Conservation (phyloP, 2,888 invertebrate genomes). For the Lochmaea capreae region DNA sequence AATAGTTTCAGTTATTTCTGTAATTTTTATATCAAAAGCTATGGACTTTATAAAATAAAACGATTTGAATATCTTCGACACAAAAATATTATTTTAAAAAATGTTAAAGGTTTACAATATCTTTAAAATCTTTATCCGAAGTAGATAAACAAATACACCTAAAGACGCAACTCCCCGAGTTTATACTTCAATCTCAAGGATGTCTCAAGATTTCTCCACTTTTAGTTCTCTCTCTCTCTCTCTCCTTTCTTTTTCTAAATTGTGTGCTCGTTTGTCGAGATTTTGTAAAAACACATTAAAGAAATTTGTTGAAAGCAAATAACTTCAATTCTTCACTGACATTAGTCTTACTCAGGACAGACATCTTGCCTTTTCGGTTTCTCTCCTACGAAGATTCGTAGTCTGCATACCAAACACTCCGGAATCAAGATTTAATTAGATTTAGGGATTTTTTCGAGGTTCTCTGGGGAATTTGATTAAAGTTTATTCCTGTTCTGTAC, state of each 20-base stretch:
- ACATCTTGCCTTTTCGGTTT: conserved; percentile 21
- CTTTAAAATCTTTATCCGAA: no score
- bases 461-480: neutral
- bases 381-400: conserved; percentile 12
- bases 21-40: no score
- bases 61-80: no score
- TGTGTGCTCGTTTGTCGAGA: conserved; percentile 11
- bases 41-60: no score
- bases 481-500: neutral
- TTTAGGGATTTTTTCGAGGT: conserved; percentile 15
- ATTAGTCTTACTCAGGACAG: conserved; percentile 27
- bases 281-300: conserved; percentile 32
- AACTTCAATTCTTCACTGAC: conserved; percentile 28
- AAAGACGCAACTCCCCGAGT: neutral
- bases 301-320: conserved; percentile 30
- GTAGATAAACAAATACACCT: no score
- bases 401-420: conserved; percentile 29
- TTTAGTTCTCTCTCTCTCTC: neutral
- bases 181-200: neutral
- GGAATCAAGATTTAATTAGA: conserved; percentile 27
- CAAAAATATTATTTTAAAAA: no score
- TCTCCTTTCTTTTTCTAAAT: neutral
- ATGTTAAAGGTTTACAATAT: no score
- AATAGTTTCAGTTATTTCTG: no score
- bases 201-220: neutral